Evolutionary conservation across 1,140 invertebrate genomes (phyloP), one percentile per base, ranked within the genome.

Genomic region (Colletes latitarsis): DNA sequence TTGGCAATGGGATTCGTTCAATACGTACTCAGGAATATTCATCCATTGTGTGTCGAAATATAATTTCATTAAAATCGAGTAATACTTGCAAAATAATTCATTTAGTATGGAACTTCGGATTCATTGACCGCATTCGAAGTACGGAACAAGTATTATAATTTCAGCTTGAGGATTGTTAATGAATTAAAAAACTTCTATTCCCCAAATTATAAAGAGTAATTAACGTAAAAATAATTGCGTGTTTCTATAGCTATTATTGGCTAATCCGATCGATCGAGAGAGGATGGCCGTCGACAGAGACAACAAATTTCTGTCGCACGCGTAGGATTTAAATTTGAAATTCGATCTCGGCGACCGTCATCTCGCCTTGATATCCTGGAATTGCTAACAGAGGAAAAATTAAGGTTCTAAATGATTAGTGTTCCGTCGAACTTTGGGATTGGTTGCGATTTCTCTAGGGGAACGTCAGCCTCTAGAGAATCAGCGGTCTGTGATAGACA

Each of bases 391-490:
- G 19, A 84, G 30, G 68, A 85, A 77, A 82, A 84, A 77, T 84
- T 74, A 81, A 73, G 49, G 55, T 63, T 82, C 39, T 17, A 58
- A 17, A 30, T 58, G 72, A 57, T 84, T 72, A 71, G 41, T 68
- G 73, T 49, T 77, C 53, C 60, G 72, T 83, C 73, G 78, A 84
- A 84, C 84, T 72, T 82, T 41, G 81, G 17, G 71, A 82, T 69
- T 64, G 64, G 66, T 62, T 75, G 67, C 64, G 70, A 84, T 74
- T 82, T 84, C 71, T 84, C 75, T 10, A 19, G 70, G 64, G 70
- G 57, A 41, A 39, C 15, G 58, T 49, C 53, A 72, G 57, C 55
- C 78, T 55, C 58, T 6, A 21, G 49, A 71, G 57, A 73, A 57
- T 79, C 70, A 75, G 14, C 70, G 75, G 72, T 72, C 72, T 52